Evolutionary conservation across 2,113 vertebrate genomes (phyloP).

Genomic region (Empidonax traillii): DNA sequence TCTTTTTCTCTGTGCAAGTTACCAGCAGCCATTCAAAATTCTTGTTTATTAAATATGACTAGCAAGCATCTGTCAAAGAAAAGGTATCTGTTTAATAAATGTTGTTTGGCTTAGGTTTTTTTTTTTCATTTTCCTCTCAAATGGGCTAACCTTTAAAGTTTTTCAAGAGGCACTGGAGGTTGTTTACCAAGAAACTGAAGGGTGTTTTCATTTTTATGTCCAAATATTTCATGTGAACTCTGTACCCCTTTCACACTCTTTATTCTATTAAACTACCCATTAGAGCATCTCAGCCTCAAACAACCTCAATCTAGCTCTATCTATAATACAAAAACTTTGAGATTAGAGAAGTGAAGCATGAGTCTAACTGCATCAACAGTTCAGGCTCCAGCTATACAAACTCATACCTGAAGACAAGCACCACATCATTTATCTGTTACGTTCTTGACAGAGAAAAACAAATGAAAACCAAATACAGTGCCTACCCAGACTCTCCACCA

Average conservation of each 20-base stretch:
- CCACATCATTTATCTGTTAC: background rate
- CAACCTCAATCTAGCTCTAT: background rate
- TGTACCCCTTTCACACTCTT: background rate
- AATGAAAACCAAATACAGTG: background rate
- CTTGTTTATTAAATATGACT: slow-evolving; percentile 48
- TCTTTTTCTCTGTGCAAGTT: background rate
- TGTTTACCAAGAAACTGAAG: background rate
- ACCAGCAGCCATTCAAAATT: background rate
- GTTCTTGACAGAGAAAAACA: background rate
- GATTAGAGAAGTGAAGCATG: background rate
- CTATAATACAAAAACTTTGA: background rate
- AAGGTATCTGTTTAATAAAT: background rate
- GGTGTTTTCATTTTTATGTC: background rate
- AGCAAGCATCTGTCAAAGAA: background rate
- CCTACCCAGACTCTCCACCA: background rate
- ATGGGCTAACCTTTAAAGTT: background rate
- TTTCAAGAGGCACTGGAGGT: background rate
- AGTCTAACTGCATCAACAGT: background rate
- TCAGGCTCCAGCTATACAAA: background rate
- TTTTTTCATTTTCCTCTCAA: background rate
- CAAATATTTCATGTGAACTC: slow-evolving; percentile 22
- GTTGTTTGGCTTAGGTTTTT: background rate
- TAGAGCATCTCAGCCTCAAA: background rate
- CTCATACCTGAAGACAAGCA: background rate
- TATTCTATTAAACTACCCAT: slow-evolving; percentile 23